phyloP scores from a whole-genome alignment of 2,113 vertebrate species.

The Austrofundulus limnaeus region DNA sequence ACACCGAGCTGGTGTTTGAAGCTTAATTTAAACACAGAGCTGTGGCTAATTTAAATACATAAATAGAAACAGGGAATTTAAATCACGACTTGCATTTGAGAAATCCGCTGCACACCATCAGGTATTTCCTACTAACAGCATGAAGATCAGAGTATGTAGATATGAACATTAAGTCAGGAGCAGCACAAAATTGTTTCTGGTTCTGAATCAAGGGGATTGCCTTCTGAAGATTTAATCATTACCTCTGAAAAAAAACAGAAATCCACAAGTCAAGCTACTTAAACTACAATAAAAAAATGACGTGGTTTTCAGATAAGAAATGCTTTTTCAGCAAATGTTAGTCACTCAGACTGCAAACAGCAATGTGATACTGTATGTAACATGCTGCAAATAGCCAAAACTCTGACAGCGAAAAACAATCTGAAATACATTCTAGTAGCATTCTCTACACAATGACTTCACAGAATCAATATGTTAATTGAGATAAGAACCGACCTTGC shows the following conservation, averaged over 20 bases:
- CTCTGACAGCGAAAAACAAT: conserved; percentile 1
- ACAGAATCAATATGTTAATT: conserved; percentile 40
- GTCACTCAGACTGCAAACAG: conserved; percentile 1
- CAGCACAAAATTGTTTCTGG: conserved; percentile 7
- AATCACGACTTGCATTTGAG: neutral
- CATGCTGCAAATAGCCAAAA: conserved; percentile 1
- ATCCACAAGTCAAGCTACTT: neutral
- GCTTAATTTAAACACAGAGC: neutral
- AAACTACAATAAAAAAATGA: neutral
- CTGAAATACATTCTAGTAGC: conserved; percentile 24
- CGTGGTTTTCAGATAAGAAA: neutral
- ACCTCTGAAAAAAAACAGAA: conserved; percentile 20
- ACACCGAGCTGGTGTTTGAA: neutral
- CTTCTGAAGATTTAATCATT: conserved; percentile 29
- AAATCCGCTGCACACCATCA: neutral
- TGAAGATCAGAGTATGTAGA: neutral
- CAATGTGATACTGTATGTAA: conserved; percentile 5
- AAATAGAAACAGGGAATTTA: neutral
- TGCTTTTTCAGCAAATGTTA: neutral
- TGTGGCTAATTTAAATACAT: neutral
- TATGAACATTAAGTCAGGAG: conserved; percentile 37
- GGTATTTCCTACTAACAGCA: neutral
- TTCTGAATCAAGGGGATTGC: neutral
- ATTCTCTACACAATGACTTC: conserved; percentile 11
- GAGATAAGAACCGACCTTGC: conserved; percentile 39